These are phyloP conservation scores for Synergus laeviventris DNA, from an alignment of 2,888 invertebrate species.

Conservation along the genomic window DNA sequence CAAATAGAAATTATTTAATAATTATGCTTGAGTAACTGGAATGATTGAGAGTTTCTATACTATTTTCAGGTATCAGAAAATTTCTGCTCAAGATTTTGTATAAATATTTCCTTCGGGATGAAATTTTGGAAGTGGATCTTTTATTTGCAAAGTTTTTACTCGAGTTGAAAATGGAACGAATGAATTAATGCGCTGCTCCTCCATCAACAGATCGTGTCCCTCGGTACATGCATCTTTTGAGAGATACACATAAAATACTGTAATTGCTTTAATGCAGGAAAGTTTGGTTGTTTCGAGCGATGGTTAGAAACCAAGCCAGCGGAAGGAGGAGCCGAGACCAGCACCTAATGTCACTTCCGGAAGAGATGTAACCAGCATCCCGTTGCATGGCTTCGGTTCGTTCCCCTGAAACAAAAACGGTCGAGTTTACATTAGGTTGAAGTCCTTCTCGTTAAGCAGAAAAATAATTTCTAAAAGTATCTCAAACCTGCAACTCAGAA, in stretches of 20 bases:
- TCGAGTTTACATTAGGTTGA: slow-evolving; percentile 45
- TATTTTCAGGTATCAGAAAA: not conserved
- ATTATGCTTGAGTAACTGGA: not conserved
- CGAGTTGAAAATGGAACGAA: slow-evolving; percentile 21
- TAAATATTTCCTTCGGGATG: not conserved
- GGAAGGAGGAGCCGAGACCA: slow-evolving; percentile 62
- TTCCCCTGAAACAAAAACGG: slow-evolving; percentile 76
- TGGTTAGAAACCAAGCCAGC: slow-evolving; percentile 67
- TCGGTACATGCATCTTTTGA: slow-evolving; percentile 31
- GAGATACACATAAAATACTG: slow-evolving; percentile 55
- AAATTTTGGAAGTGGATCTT: not conserved
- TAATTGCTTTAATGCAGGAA: slow-evolving; percentile 63
- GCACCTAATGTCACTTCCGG: slow-evolving; percentile 62
- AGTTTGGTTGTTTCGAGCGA: slow-evolving; percentile 64
- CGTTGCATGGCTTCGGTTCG: slow-evolving; percentile 83
- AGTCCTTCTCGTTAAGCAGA: not conserved
- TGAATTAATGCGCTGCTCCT: slow-evolving; percentile 19
- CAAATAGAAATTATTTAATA: not conserved
- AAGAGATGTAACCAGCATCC: slow-evolving; percentile 75
- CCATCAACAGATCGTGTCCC: slow-evolving; percentile 32
- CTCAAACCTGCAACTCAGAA: not conserved
- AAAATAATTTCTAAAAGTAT: not conserved
- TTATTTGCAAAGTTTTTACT: slow-evolving; percentile 16
- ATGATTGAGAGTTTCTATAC: slow-evolving; percentile 15
- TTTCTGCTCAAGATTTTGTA: not conserved